These are phyloP conservation scores for Cotesia chilonis DNA, from an alignment of 1,140 invertebrate genomes.

Conservation along the genomic window DNA sequence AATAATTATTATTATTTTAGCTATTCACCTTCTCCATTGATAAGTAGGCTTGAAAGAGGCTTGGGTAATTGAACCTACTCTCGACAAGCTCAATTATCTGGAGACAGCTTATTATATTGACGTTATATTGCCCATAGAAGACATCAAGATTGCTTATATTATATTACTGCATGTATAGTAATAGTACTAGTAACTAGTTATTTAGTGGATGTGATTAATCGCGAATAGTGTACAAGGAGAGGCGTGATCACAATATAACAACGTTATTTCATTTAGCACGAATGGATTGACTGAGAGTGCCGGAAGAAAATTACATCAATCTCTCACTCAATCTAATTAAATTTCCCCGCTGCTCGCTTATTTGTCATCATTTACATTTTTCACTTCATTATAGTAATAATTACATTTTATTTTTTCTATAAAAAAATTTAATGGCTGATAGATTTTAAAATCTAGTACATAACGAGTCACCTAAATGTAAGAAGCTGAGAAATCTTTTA, in stretches of 20 bases:
- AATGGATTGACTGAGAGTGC: not conserved
- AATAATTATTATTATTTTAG: not conserved
- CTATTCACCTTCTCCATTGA: constrained; percentile 16
- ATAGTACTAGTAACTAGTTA: no score
- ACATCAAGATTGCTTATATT: constrained; percentile 16
- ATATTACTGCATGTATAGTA: no score
- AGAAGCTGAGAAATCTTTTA: no score
- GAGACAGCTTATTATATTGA: constrained; percentile 4
- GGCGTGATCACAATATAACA: not conserved
- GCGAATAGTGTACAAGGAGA: not conserved
- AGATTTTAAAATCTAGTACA: no score
- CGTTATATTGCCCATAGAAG: not conserved
- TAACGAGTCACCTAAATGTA: not conserved
- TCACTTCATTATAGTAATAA: not conserved
- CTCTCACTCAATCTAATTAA: not conserved
- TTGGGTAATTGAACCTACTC: constrained; percentile 15
- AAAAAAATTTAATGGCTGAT: not conserved
- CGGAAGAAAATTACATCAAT: constrained; percentile 12
- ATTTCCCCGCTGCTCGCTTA: not conserved
- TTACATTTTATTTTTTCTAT: not conserved
- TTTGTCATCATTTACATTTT: no score
- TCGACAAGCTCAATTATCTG: constrained; percentile 23
- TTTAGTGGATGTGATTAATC: constrained; percentile 13
- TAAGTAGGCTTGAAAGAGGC: not conserved
- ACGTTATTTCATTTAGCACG: not conserved